Conservation (phyloP, 1,140 invertebrate species). For the Aphelenchoides besseyi region DNA sequence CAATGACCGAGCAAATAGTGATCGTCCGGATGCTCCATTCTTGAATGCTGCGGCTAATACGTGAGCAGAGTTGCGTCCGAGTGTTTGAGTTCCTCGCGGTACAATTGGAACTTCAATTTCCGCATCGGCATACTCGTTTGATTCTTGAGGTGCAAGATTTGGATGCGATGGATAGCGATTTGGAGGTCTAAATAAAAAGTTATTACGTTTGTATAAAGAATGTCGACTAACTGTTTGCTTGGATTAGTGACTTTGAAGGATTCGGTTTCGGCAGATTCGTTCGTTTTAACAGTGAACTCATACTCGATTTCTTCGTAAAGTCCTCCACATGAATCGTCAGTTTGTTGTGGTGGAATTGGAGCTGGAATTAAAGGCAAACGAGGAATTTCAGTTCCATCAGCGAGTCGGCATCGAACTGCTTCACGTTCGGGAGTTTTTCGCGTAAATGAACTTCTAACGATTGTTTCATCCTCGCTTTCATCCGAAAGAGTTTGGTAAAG, state of each 20-base stretch:
- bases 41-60: background rate
- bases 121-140: slow-evolving; percentile 9
- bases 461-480: slow-evolving; percentile 17
- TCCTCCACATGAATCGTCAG: background rate
- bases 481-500: slow-evolving; percentile 24
- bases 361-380: slow-evolving; percentile 24
- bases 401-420: slow-evolving; percentile 10
- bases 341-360: slow-evolving; percentile 29
- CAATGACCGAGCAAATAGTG: background rate
- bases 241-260: no score
- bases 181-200: background rate
- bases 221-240: background rate
- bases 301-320: slow-evolving; percentile 32
- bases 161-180: background rate
- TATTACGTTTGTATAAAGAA: background rate
- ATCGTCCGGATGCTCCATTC: background rate
- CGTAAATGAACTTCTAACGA: background rate
- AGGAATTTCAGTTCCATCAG: background rate
- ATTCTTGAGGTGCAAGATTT: slow-evolving; percentile 16
- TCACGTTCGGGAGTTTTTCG: slow-evolving; percentile 19
- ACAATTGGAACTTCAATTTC: background rate
- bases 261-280: no score
- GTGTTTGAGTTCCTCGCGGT: slow-evolving; percentile 15
- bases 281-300: slow-evolving; percentile 15
- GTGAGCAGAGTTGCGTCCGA: background rate